phyloP scores from a whole-genome alignment of 1,140 invertebrate genomes.

The Drosophila navojoa region DNA sequence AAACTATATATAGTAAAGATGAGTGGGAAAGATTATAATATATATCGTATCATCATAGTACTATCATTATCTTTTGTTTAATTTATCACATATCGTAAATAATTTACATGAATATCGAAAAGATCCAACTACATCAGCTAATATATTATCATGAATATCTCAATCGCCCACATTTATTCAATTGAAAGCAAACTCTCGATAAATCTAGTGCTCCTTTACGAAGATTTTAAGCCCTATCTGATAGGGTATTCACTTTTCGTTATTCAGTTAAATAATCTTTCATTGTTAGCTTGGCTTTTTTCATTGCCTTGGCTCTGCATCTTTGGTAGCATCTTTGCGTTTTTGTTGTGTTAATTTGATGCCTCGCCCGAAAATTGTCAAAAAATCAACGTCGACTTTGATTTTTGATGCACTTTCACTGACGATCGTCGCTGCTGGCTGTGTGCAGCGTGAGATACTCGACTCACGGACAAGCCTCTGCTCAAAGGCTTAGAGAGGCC shows the following conservation, averaged over 20 bases:
- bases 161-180: no score
- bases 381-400: slow-evolving; percentile 69
- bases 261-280: background rate
- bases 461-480: slow-evolving; percentile 1
- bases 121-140: no score
- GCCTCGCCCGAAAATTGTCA: slow-evolving; percentile 70
- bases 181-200: no score
- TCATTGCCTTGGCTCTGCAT: slow-evolving; percentile 10
- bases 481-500: slow-evolving; percentile 5
- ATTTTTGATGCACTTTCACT: slow-evolving; percentile 79
- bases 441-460: slow-evolving; percentile 74
- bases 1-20: no score
- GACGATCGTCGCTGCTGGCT: slow-evolving; percentile 36
- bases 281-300: background rate
- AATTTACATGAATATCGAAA: no score
- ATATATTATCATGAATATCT: no score
- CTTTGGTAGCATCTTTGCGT: slow-evolving; percentile 71
- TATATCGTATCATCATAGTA: no score
- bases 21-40: no score
- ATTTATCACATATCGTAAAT: no score
- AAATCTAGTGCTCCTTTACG: no score
- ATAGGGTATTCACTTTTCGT: slow-evolving; percentile 11
- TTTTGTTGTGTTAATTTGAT: slow-evolving; percentile 77
- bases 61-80: no score
- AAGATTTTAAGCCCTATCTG: background rate